Percentiles rank a stretch among this genome's conserved stretches.
These are phyloP conservation scores for Polydrusus tereticollis DNA, from an alignment of 2,888 invertebrate species.

Conservation along the genomic window DNA sequence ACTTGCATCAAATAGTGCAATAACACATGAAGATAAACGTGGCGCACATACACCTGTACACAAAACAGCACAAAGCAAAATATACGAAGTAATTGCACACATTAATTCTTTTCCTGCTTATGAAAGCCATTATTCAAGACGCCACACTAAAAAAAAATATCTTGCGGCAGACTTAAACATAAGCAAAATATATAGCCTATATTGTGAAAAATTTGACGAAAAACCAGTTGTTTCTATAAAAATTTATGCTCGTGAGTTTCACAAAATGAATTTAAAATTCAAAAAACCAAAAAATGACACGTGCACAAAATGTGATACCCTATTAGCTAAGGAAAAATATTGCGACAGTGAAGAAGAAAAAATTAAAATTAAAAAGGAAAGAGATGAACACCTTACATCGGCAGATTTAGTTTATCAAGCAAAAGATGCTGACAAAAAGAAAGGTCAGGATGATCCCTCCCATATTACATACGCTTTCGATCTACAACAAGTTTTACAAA, in stretches of 20 bases:
- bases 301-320: conserved; percentile 32
- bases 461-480: conserved; percentile 20
- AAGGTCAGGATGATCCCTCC: neutral
- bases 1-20: conserved; percentile 12
- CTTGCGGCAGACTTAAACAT: conserved; percentile 19
- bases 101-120: conserved; percentile 13
- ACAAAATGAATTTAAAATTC: conserved; percentile 24
- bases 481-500: conserved; percentile 25
- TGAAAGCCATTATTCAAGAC: conserved; percentile 27
- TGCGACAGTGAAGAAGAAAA: conserved; percentile 12
- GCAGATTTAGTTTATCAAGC: conserved; percentile 23
- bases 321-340: conserved; percentile 22
- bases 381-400: conserved; percentile 13
- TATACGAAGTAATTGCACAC: conserved; percentile 24
- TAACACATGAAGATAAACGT: conserved; percentile 29
- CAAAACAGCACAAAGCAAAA: conserved; percentile 31
- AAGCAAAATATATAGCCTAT: conserved; percentile 22
- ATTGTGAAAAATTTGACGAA: conserved; percentile 27
- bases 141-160: conserved; percentile 35
- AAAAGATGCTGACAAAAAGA: conserved; percentile 13
- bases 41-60: conserved; percentile 28
- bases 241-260: neutral
- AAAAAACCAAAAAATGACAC: conserved; percentile 39
- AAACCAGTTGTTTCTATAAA: conserved; percentile 24
- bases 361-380: conserved; percentile 1